Conservation (phyloP, 2,888 invertebrate species). For the Erpobdella octoculata region DNA sequence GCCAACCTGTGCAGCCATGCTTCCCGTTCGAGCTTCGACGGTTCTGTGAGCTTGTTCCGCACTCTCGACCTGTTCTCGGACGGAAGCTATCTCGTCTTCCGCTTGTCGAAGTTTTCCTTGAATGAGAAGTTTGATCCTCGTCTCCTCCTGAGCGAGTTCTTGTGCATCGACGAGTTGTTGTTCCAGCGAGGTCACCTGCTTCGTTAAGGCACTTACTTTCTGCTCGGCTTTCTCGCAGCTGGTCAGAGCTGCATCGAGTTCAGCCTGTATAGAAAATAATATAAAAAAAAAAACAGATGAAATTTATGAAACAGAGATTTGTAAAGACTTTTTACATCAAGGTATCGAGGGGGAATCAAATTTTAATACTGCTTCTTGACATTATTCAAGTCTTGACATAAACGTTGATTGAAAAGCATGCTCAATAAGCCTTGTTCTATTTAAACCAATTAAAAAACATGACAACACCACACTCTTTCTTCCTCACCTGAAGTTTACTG, state of each 20-base stretch:
- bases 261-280: constrained; percentile 54
- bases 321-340: background rate
- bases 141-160: constrained; percentile 76
- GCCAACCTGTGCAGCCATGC: constrained; percentile 44
- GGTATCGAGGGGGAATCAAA: too few species aligned
- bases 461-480: too few species aligned
- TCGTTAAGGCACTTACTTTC: constrained; percentile 76
- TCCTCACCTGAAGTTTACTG: constrained; percentile 61
- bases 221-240: constrained; percentile 79
- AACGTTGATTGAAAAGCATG: too few species aligned
- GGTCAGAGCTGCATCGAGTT: constrained; percentile 70
- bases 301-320: background rate
- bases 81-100: constrained; percentile 80
- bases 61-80: constrained; percentile 83
- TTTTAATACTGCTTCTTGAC: too few species aligned
- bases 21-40: constrained; percentile 66
- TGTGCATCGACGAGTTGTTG: constrained; percentile 81
- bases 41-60: constrained; percentile 78
- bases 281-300: too few species aligned
- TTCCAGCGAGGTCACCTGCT: constrained; percentile 73
- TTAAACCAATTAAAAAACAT: too few species aligned
- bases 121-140: constrained; percentile 75
- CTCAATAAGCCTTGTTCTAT: too few species aligned
- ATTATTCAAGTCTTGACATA: too few species aligned
- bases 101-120: constrained; percentile 71